These are phyloP conservation scores for Drosophila flavopinicola DNA, from an alignment of 2,888 invertebrate genomes.

Conservation along the genomic window DNA sequence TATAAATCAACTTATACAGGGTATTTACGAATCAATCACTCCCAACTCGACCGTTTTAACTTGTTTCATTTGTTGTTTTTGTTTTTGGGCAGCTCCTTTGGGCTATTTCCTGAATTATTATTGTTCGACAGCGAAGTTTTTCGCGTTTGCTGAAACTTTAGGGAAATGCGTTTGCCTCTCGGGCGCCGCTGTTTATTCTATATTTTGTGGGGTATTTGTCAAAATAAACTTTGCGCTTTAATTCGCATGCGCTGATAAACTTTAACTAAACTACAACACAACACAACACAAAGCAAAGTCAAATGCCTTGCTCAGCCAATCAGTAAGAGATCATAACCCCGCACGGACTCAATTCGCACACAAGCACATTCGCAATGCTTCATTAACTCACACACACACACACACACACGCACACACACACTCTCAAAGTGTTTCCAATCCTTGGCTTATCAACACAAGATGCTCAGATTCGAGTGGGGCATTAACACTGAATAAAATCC, in stretches of 20 bases:
- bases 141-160: conserved; percentile 41
- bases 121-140: conserved; percentile 62
- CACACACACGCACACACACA: conserved; percentile 19
- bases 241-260: conserved; percentile 11
- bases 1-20: not conserved
- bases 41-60: not conserved
- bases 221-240: conserved; percentile 20
- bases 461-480: conserved; percentile 33
- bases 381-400: conserved; percentile 55
- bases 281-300: conserved; percentile 10
- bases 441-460: conserved; percentile 46
- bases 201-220: conserved; percentile 23
- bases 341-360: conserved; percentile 12
- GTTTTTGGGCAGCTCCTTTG: conserved; percentile 32
- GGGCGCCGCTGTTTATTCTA: not conserved
- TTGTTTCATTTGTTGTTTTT: conserved; percentile 11
- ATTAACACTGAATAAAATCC: conserved; percentile 35
- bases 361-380: conserved; percentile 43
- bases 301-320: conserved; percentile 32
- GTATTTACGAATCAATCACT: not conserved
- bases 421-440: conserved; percentile 21
- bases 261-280: no score
- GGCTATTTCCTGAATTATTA: conserved; percentile 76
- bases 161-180: conserved; percentile 16
- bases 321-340: conserved; percentile 49